Evolutionary conservation across 2,113 vertebrate genomes (phyloP).

Genomic region (Microtus montanus): DNA sequence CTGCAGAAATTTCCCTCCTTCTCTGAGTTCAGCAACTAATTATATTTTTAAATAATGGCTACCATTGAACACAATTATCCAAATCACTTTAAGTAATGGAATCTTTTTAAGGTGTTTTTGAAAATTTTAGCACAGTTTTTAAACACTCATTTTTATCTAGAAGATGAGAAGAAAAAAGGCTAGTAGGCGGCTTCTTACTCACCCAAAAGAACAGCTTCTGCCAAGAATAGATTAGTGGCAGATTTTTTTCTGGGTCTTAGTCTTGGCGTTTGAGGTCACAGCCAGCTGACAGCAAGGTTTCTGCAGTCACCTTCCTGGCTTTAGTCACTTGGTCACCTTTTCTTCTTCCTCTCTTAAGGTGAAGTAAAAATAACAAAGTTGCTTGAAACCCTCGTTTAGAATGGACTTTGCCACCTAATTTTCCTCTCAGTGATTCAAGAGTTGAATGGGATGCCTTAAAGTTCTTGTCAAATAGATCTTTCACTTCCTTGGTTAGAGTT

Average conservation of each 20-base stretch:
- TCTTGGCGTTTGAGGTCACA: constrained; percentile 32
- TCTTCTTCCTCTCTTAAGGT: constrained; percentile 9
- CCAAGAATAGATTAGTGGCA: constrained; percentile 66
- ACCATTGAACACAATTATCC: constrained; percentile 95
- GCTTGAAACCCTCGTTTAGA: constrained; percentile 4
- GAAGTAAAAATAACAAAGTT: constrained; percentile 35
- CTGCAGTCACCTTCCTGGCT: constrained; percentile 40
- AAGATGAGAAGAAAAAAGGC: constrained; percentile 82
- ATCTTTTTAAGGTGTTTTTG: constrained; percentile 95
- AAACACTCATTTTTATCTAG: constrained; percentile 87
- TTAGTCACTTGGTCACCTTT: not conserved
- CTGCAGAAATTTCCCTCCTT: constrained; percentile 94
- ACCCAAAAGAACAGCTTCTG: constrained; percentile 75
- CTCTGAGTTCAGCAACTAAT: constrained; percentile 96
- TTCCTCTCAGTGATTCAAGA: not conserved
- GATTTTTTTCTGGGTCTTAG: constrained; percentile 14
- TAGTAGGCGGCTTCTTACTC: constrained; percentile 81
- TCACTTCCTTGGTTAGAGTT: no score
- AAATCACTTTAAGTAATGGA: constrained; percentile 96
- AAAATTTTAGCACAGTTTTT: constrained; percentile 87
- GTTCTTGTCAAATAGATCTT: no score
- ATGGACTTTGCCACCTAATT: not conserved
- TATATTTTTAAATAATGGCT: constrained; percentile 99
- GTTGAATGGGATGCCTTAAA: not conserved
- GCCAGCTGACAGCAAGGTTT: constrained; percentile 49